A percentile compares a stretch with the other conserved stretches of the same genome.
Evolutionary conservation across 2,113 vertebrate genomes (phyloP).

Genomic region (Dipodomys ordii): DNA sequence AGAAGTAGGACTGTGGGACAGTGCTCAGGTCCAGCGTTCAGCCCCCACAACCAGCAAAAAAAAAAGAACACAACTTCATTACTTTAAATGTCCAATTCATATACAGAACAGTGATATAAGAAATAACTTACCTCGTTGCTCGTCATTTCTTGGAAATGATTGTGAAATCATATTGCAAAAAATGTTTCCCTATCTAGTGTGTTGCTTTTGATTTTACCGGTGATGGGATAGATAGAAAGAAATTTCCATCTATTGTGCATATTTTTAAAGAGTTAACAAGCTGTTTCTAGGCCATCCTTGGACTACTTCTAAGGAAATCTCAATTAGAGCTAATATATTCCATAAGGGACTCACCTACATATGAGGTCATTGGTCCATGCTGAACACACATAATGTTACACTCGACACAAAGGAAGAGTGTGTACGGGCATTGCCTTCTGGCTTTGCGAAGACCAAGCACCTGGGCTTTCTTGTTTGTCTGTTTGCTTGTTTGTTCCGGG

Average conservation of each 20-base stretch:
- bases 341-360: background rate
- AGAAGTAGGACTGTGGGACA: too few relatives aligned
- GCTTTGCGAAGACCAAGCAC: background rate
- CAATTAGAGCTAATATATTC: background rate
- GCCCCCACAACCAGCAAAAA: too few relatives aligned
- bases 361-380: background rate
- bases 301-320: background rate
- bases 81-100: background rate
- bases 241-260: background rate
- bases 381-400: background rate
- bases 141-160: background rate
- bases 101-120: slow-evolving; percentile 3
- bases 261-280: background rate
- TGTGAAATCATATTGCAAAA: slow-evolving; percentile 5
- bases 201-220: background rate
- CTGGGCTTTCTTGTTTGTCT: background rate
- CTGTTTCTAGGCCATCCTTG: background rate
- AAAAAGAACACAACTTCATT: background rate
- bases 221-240: background rate
- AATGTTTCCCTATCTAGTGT: background rate
- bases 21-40: too few relatives aligned
- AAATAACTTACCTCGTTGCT: background rate
- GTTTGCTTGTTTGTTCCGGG: background rate
- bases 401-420: background rate
- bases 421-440: too few relatives aligned